A percentile compares a stretch with the other conserved stretches of the same genome.
Conservation (phyloP, 2,797 vertebrate genomes). For the Centroberyx gerrardi region DNA sequence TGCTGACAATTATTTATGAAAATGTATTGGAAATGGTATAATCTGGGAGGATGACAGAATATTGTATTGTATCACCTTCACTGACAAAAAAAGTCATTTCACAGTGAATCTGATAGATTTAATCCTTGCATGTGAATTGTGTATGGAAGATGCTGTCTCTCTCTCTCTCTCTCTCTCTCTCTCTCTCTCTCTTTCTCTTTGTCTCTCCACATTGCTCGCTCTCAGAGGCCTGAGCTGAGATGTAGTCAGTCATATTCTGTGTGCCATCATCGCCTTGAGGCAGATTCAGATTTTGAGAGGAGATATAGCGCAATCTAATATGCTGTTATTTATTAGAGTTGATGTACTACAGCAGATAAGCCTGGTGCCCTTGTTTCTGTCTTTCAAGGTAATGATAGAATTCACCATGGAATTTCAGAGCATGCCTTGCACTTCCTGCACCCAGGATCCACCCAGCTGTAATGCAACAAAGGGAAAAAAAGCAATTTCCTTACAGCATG, state of each 20-base stretch:
- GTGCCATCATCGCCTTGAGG: conserved; percentile 68
- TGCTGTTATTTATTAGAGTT: conserved; percentile 81
- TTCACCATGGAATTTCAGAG: conserved; percentile 66
- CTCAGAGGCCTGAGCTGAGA: conserved; percentile 47
- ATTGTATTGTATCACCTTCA: conserved; percentile 52
- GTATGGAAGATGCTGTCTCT: conserved; percentile 33
- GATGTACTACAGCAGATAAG: conserved; percentile 79
- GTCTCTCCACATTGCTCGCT: conserved; percentile 28
- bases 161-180: conserved; percentile 30
- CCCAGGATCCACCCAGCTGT: conserved; percentile 45
- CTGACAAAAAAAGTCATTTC: conserved; percentile 61
- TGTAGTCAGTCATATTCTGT: conserved; percentile 57
- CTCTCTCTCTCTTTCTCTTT: conserved; percentile 18
- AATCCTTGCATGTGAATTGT: conserved; percentile 50
- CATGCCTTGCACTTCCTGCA: conserved; percentile 38
- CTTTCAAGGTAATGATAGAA: conserved; percentile 83
- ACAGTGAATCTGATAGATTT: conserved; percentile 47
- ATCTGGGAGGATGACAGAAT: conserved; percentile 24
- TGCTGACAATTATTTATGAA: conserved; percentile 51
- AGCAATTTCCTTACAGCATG: conserved; percentile 55
- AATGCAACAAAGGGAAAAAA: conserved; percentile 59
- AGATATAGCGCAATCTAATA: conserved; percentile 79
- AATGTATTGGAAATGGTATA: conserved; percentile 47
- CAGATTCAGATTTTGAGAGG: conserved; percentile 64
- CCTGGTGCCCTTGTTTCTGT: conserved; percentile 75